Evolutionary conservation across 2,797 vertebrate genomes (phyloP), one percentile per base, ranked within the genome.

Genomic region (Ibycter americanus): DNA sequence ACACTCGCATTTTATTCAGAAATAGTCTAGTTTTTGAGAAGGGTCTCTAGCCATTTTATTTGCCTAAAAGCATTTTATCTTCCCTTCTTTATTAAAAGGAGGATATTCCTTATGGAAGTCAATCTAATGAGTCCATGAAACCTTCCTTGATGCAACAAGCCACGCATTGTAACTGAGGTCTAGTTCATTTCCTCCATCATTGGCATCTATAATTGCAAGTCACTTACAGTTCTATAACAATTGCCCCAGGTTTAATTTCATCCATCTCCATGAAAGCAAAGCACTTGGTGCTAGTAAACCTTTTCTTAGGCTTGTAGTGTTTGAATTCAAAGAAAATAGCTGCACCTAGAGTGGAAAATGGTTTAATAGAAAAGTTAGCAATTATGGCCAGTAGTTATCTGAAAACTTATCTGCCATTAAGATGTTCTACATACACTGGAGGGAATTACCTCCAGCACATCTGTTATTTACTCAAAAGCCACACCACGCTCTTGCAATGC

Each of bases 281-380:
- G 98, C 99, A 99, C 97, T 99, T 99, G 93, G 99, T 99, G 98
- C 99, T 99, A 97, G 99, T 99, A 91, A 99, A 99, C 94, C 98
- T 98, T 96, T 99, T 99, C 96, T 99, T 99, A 87, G 99, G 99
- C 98, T 99, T 99, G 99, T 99, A 99, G 99, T 99, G 99, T 98
- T 99, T 99, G 98, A 99, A 99, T 98, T 99, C 99, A 98, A 99
- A 99, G 99, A 99, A 99, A 98, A 99, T 99, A 97, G 99, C 99
- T 97, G 99, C 99, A 95, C 99, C 99, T 99, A 49, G 55, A 83
- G 54, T 38, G 49, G 49, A 73, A 91, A 84, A 78, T 13, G 21
- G 71, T 61, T 70, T 38, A 63, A 70, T 18, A 65, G 49, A 96
- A 63, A 77, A 79, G 52, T 77, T 65, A 96, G 72, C 27, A 51